Conservation (phyloP, 2,113 vertebrate species). For the Microcebus tavaratra region DNA sequence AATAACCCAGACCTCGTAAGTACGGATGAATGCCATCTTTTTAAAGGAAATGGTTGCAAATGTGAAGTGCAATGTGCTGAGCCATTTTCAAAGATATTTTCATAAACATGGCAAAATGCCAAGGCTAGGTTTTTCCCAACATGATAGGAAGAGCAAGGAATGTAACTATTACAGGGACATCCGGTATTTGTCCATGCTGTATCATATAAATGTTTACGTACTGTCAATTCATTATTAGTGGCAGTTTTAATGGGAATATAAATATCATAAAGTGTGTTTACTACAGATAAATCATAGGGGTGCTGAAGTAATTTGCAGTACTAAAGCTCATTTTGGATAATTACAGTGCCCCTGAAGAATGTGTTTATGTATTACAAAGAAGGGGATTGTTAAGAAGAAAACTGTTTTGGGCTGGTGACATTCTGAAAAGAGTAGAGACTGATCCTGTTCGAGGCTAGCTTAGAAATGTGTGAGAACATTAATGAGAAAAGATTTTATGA, state of each 20-base stretch:
- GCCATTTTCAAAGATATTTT: slow-evolving; percentile 81
- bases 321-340: slow-evolving; percentile 85
- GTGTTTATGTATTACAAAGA: slow-evolving; percentile 82
- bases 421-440: slow-evolving; percentile 72
- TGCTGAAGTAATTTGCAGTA: slow-evolving; percentile 83
- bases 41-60: slow-evolving; percentile 80
- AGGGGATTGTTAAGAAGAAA: slow-evolving; percentile 78
- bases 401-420: slow-evolving; percentile 77
- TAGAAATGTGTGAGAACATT: slow-evolving; percentile 70
- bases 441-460: slow-evolving; percentile 72
- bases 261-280: slow-evolving; percentile 86
- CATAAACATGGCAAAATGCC: slow-evolving; percentile 72
- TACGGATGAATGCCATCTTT: slow-evolving; percentile 81
- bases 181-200: slow-evolving; percentile 72
- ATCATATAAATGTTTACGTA: slow-evolving; percentile 81
- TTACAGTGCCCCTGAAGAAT: slow-evolving; percentile 85
- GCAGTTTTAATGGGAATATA: slow-evolving; percentile 82
- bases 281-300: slow-evolving; percentile 84
- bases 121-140: slow-evolving; percentile 69
- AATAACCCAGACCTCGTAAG: slow-evolving; percentile 81
- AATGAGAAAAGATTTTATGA: slow-evolving; percentile 70
- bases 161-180: slow-evolving; percentile 71
- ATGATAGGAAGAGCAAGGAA: slow-evolving; percentile 64
- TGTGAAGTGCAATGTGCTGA: slow-evolving; percentile 78
- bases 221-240: slow-evolving; percentile 78